Evolutionary conservation across 2,888 invertebrate genomes (phyloP), one percentile per base, ranked within the genome.

Genomic region (Tigriopus californicus): DNA sequence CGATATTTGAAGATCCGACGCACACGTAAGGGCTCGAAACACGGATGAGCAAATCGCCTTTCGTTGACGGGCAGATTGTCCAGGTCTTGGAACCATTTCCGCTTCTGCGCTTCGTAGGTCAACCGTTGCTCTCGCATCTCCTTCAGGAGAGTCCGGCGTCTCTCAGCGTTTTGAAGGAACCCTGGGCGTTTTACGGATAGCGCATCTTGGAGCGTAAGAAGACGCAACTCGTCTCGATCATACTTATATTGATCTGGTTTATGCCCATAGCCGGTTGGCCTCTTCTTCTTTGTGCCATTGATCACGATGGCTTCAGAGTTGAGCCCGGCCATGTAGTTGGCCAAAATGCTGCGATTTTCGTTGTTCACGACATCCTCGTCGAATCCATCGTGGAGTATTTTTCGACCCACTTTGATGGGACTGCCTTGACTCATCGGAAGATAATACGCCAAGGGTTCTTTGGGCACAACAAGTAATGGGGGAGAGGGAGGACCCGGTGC

Each of bases 1-100:
- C 73, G 74, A 12, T 77, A 74, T 52, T 74, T 70, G 63, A 77
- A 59, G 15, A 59, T 15, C 24, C 59, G 48, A 13, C 15, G 20
- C 41, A 42, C 18, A 20, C 22, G 15, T 5, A n/a, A 15, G 11
- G 44, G 41, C n/a, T n/a, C 22, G 18, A 20, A 33, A 13, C 46
- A 33, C 42, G n/a, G n/a, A 18, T 20, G 22, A 46, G 33, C 20
- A 8, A 41, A 22, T 15, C 46, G 18, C 6, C 22, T 42, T n/a
- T 18, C 41, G 10, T 12, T 6, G 1, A 22, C 42, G 12, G 56
- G 44, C 12, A 22, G 12, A 6, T 41, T 1, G n/a, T 44, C 42
- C 5, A 56, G n/a, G 8, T 24, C 44, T 46, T 44, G 25, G 13
- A 44, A 44, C 56, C 56, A 56, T 1, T 15, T 3, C 11, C 15